Base-by-base conservation (phyloP, 2,113 vertebrate species). In the Neodon shergylaensis region DNA sequence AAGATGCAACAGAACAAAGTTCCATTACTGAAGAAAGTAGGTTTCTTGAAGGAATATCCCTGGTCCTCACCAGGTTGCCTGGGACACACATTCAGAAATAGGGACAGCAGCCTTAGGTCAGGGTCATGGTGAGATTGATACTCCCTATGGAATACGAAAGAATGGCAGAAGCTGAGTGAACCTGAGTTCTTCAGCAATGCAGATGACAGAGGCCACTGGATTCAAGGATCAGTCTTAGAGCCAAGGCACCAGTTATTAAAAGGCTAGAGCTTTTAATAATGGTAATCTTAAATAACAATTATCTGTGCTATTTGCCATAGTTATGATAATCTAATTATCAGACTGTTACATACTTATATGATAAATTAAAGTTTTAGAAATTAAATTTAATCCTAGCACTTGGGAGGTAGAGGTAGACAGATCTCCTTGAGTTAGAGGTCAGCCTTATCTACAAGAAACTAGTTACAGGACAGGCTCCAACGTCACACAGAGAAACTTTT, bases 81-180 rank as follows among this genome's bases (percentile, higher is more conserved):
- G 31, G 33, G 44, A 31, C 63, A 84, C 74, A 90, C 3, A 31
- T 44, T 91, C 73, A 90, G 68, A 82, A 83, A 39, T 70, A 78
- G 54, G 52, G 52, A 94, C 19, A 78, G 61, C 31, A 91, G 78
- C 52, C 94, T 93, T 19, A 52, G 77, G 79, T 82, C 36, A 79
- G 83, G 13, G 42, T 54, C 31, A 77, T 33, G 63, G 24, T 68
- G 52, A 44, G 54, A 54, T 78, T 91, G 81, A 82, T 91, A 90
- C 21, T 82, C 10, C 52, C 21, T 22, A 24, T 7, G 7, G 22
- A 58, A 58, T 21, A 65, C 14, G 65, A 31, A 31, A 86, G 26
- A 83, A 54, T 58, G 47, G 31, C 26, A 77, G n/a, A 9, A 26
- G 4, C 39, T 76, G 7, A 11, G n/a, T 3, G 28, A 21, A 26